A percentile compares a stretch with the other conserved stretches of the same genome.
Evolutionary conservation across 2,888 invertebrate species (phyloP).

Genomic region (Meta bourneti): DNA sequence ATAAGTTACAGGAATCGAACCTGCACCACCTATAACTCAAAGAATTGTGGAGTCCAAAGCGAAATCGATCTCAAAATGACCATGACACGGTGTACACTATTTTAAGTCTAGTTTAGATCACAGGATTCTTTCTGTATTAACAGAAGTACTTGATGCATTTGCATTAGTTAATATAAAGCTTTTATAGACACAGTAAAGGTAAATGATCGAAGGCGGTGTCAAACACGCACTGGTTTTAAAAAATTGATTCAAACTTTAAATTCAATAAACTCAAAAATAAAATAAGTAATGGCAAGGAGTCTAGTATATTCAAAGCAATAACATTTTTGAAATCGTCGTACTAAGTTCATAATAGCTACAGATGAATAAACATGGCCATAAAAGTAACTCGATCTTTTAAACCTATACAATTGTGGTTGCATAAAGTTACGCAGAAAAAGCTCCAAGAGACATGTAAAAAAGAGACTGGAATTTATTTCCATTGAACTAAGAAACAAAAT

Average conservation of each 20-base stretch:
- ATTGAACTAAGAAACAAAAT: background rate
- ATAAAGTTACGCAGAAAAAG: background rate
- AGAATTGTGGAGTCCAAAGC: no score
- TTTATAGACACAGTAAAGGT: no score
- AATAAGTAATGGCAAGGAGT: background rate
- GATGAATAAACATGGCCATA: background rate
- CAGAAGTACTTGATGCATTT: no score
- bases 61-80: no score
- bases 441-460: background rate
- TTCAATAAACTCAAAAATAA: background rate
- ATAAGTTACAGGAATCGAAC: no score
- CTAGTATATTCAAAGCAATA: background rate
- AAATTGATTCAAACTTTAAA: background rate
- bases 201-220: no score
- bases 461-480: background rate
- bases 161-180: no score
- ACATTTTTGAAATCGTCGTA: background rate
- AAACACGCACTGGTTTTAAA: no score
- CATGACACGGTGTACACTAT: no score
- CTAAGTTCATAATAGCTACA: background rate
- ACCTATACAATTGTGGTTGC: background rate
- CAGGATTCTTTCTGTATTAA: no score
- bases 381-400: background rate
- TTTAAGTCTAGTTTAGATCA: no score
- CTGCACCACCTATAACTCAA: no score